Conservation (phyloP, 2,888 invertebrate species). For the Zaprionus lineosus region DNA sequence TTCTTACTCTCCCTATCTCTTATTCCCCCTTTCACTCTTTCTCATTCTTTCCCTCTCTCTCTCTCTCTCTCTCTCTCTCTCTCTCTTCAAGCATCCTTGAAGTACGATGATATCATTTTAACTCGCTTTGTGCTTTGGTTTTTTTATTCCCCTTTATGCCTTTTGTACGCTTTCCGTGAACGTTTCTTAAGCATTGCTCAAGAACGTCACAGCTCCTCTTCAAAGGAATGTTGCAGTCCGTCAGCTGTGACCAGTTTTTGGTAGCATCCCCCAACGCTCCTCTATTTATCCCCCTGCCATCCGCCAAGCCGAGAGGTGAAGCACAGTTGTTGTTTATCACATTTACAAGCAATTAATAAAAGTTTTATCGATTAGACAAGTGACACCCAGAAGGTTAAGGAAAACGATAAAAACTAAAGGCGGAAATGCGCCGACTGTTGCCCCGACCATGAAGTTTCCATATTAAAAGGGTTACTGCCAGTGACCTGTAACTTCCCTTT, state of each 20-base stretch:
- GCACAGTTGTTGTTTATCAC: constrained; percentile 53
- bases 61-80: no score
- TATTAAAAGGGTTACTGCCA: constrained; percentile 22
- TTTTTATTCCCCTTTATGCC: no score
- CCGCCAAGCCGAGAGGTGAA: not conserved
- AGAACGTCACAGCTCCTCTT: no score
- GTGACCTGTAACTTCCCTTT: not conserved
- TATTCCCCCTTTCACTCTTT: no score
- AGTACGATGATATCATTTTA: no score
- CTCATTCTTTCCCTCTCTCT: no score
- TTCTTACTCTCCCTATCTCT: no score
- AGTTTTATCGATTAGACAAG: constrained; percentile 64
- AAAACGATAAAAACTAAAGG: not conserved
- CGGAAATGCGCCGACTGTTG: constrained; percentile 47
- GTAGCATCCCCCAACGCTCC: not conserved
- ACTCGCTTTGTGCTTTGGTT: no score
- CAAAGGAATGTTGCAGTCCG: constrained; percentile 22
- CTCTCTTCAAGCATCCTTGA: no score
- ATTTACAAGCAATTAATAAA: constrained; percentile 67
- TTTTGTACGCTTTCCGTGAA: not conserved
- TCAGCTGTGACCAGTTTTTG: constrained; percentile 56
- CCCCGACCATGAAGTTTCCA: constrained; percentile 26
- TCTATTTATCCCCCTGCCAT: not conserved
- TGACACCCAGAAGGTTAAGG: constrained; percentile 36
- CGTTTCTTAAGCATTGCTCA: not conserved